A percentile compares a stretch with the other conserved stretches of the same genome.
Conservation (phyloP, 2,888 invertebrate genomes). For the Scotopteryx bipunctaria region DNA sequence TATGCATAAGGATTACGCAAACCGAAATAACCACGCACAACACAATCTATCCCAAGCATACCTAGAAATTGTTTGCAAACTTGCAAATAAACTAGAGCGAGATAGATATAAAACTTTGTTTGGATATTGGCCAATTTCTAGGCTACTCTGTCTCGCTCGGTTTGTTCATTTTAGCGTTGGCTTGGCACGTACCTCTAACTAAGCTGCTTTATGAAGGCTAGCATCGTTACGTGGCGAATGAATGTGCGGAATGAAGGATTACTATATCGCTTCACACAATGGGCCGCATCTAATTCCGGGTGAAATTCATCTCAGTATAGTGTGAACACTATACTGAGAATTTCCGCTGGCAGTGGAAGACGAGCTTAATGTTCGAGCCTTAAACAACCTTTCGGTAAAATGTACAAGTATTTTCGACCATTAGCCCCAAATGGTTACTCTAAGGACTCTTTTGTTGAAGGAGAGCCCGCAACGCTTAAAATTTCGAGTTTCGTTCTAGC, state of each 20-base stretch:
- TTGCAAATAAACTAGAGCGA: not conserved
- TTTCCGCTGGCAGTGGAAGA: slow-evolving; percentile 10
- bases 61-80: not conserved
- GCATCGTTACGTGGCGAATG: too few species aligned
- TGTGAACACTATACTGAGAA: not conserved
- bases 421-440: slow-evolving; percentile 44
- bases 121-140: not conserved
- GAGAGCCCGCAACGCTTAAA: slow-evolving; percentile 30
- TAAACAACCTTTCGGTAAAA: slow-evolving; percentile 41
- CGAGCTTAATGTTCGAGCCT: slow-evolving; percentile 7
- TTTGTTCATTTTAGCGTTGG: not conserved
- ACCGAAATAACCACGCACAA: not conserved
- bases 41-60: not conserved
- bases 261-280: not conserved
- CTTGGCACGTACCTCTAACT: not conserved
- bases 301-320: not conserved
- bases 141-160: not conserved
- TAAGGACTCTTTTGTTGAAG: slow-evolving; percentile 40
- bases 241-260: too few species aligned
- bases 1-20: not conserved
- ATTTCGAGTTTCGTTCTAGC: slow-evolving; percentile 27
- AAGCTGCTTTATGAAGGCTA: too few species aligned
- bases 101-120: not conserved
- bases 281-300: too few species aligned
- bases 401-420: slow-evolving; percentile 43